Evolutionary conservation across 2,797 vertebrate species (phyloP).

Genomic region (Gallinago nigripennis): DNA sequence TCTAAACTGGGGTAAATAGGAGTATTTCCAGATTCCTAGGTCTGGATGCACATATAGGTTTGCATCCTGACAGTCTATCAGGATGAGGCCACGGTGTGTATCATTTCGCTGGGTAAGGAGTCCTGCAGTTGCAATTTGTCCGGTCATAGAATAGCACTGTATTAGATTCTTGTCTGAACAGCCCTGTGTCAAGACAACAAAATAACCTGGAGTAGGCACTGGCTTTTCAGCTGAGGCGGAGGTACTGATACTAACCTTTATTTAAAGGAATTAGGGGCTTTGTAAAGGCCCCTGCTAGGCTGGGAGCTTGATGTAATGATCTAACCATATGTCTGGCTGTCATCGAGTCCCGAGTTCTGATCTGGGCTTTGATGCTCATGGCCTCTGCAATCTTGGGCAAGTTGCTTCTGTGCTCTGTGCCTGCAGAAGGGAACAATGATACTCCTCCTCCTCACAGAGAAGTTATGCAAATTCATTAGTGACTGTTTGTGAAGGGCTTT

Average conservation of each 20-base stretch:
- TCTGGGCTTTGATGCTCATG: not conserved
- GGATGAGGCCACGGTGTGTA: fast-evolving
- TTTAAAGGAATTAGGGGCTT: not conserved
- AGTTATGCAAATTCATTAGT: constrained; percentile 51
- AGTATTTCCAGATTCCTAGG: not conserved
- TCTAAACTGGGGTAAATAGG: not conserved
- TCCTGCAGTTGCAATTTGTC: too few species aligned
- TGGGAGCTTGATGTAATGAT: not conserved
- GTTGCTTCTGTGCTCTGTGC: not conserved
- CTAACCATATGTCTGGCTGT: not conserved
- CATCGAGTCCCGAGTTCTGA: not conserved
- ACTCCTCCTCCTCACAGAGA: not conserved
- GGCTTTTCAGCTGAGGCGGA: not conserved
- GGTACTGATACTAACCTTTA: not conserved
- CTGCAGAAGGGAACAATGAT: not conserved
- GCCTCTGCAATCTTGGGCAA: not conserved
- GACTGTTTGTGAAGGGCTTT: constrained; percentile 48
- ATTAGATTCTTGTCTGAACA: not conserved
- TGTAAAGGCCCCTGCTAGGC: not conserved
- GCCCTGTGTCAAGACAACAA: not conserved
- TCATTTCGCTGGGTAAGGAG: not conserved
- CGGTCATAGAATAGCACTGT: fast-evolving
- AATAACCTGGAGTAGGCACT: not conserved
- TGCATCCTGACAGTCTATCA: not conserved
- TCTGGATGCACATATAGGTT: not conserved